Evolutionary conservation across 2,888 invertebrate genomes (phyloP).

Genomic region (Agriopis marginaria): DNA sequence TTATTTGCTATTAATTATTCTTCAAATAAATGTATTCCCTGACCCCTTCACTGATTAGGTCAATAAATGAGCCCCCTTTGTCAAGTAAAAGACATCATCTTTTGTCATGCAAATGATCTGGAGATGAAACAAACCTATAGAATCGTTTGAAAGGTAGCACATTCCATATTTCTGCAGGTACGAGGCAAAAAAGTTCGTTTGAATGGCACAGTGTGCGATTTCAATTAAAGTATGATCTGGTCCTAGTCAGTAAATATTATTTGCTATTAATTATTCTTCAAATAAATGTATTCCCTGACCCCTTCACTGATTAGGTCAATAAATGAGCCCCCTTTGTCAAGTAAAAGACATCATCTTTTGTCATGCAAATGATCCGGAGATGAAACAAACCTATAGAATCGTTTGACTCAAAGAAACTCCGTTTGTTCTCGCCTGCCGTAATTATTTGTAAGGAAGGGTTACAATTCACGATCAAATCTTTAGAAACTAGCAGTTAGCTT

Average conservation of each 20-base stretch:
- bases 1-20: no score
- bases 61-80: neutral
- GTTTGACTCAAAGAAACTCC: constrained; percentile 10
- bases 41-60: neutral
- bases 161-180: no score
- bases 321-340: neutral
- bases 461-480: neutral
- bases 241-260: no score
- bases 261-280: no score
- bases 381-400: constrained; percentile 3
- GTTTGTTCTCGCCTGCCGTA: neutral
- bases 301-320: neutral
- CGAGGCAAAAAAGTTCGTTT: no score
- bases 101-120: constrained; percentile 1
- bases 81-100: neutral
- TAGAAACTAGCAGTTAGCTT: neutral
- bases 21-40: no score
- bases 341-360: neutral
- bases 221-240: no score
- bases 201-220: no score
- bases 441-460: neutral
- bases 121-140: constrained; percentile 1
- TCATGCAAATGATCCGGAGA: neutral
- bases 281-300: no score
- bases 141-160: no score